A percentile compares a stretch with the other conserved stretches of the same genome.
Conservation (phyloP, 1,140 invertebrate species). For the Araneus ventricosus region DNA sequence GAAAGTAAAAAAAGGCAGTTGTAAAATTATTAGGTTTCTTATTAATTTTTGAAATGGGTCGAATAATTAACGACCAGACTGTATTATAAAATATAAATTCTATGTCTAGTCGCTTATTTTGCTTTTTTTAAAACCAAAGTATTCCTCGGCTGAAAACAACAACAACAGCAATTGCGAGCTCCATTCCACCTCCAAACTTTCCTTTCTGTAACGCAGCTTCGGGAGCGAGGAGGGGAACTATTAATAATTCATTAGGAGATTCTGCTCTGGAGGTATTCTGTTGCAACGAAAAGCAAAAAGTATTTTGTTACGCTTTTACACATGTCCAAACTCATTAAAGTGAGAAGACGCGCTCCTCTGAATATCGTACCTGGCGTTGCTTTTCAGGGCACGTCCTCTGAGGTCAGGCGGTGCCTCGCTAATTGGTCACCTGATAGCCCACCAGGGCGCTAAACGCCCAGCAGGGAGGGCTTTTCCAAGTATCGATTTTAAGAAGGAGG, state of each 20-base stretch:
- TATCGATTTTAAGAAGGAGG: too few relatives aligned
- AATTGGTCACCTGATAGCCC: constrained; percentile 49
- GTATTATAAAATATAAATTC: too few relatives aligned
- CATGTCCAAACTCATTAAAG: constrained; percentile 59
- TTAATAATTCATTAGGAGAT: constrained; percentile 43
- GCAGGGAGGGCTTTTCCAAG: neutral
- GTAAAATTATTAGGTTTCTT: too few relatives aligned
- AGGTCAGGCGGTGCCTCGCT: neutral
- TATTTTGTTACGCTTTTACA: neutral
- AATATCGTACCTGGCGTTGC: neutral
- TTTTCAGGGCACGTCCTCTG: neutral
- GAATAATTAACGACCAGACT: too few relatives aligned
- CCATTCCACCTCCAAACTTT: too few relatives aligned
- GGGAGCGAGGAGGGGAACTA: neutral
- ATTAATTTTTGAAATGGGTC: too few relatives aligned
- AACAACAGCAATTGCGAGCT: too few relatives aligned
- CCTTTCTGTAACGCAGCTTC: neutral
- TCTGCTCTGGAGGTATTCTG: neutral
- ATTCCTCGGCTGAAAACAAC: too few relatives aligned
- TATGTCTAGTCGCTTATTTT: too few relatives aligned
- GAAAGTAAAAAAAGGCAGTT: too few relatives aligned
- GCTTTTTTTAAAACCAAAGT: too few relatives aligned
- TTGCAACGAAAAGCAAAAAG: neutral
- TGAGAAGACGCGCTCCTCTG: neutral
- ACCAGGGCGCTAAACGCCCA: neutral